A percentile compares a stretch with the other conserved stretches of the same genome.
phyloP scores from a whole-genome alignment of 2,113 vertebrate species.

The Empidonax alnorum region DNA sequence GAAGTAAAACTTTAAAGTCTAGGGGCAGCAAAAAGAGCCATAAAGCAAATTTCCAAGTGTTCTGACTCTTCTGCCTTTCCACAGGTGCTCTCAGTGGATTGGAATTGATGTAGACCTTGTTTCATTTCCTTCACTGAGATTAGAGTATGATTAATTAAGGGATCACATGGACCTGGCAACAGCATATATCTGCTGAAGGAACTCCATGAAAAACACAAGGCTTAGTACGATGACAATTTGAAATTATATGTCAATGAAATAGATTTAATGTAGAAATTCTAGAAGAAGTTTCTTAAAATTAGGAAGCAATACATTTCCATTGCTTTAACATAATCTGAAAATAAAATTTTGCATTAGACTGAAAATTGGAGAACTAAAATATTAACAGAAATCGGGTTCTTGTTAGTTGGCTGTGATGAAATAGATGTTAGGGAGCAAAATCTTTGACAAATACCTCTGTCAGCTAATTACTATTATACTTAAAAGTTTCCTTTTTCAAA shows the following conservation, averaged over 20 bases:
- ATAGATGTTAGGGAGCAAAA: background rate
- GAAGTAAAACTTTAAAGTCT: background rate
- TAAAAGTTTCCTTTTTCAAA: background rate
- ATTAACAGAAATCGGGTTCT: background rate
- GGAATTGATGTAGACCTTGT: background rate
- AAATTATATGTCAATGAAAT: background rate
- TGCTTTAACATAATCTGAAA: background rate
- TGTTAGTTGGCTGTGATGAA: background rate
- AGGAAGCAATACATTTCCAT: background rate
- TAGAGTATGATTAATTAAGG: background rate
- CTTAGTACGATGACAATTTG: background rate
- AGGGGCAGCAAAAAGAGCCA: background rate
- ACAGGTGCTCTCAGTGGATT: background rate
- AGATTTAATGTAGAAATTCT: background rate
- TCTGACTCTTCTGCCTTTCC: background rate
- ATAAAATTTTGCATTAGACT: background rate
- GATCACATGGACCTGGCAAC: background rate
- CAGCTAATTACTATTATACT: constrained; percentile 8
- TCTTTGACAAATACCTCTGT: background rate
- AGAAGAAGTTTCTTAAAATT: background rate
- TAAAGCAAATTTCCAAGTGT: background rate
- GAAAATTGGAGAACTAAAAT: background rate
- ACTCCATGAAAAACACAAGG: background rate
- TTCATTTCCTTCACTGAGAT: background rate
- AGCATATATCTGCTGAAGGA: background rate